phyloP scores from a whole-genome alignment of 2,888 invertebrate genomes.

The Acleris cristana region DNA sequence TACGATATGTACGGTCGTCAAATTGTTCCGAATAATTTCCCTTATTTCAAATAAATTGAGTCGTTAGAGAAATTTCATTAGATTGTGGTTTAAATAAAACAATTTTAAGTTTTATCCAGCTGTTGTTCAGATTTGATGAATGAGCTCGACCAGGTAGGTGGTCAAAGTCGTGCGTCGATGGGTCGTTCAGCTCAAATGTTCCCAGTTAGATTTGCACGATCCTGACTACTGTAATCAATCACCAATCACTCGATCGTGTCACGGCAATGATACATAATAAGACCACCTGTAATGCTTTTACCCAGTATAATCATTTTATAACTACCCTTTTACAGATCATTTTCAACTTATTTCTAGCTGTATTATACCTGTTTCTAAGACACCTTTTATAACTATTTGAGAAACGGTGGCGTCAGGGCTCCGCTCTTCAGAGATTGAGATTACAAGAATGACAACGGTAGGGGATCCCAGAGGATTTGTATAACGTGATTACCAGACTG shows the following conservation, averaged over 20 bases:
- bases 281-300: slow-evolving; percentile 11
- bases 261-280: slow-evolving; percentile 28
- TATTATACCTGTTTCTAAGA: too few species aligned
- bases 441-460: too few species aligned
- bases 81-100: background rate
- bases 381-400: too few species aligned
- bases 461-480: too few species aligned
- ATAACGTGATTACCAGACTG: too few species aligned
- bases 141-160: slow-evolving; percentile 17
- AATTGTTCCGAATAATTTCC: slow-evolving; percentile 14
- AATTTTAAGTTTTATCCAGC: background rate
- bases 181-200: slow-evolving; percentile 24
- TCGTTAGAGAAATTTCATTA: background rate
- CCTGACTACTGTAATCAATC: slow-evolving; percentile 21
- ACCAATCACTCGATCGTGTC: slow-evolving; percentile 15
- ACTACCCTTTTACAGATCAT: too few species aligned
- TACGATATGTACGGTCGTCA: slow-evolving; percentile 24
- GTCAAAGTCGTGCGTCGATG: slow-evolving; percentile 20
- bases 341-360: too few species aligned
- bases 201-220: slow-evolving; percentile 25
- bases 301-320: slow-evolving; percentile 1
- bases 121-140: background rate
- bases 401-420: too few species aligned
- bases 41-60: slow-evolving; percentile 10
- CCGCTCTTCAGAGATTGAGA: too few species aligned